Evolutionary conservation across 1,140 invertebrate genomes (phyloP).

Genomic region (Hermetia illucens): DNA sequence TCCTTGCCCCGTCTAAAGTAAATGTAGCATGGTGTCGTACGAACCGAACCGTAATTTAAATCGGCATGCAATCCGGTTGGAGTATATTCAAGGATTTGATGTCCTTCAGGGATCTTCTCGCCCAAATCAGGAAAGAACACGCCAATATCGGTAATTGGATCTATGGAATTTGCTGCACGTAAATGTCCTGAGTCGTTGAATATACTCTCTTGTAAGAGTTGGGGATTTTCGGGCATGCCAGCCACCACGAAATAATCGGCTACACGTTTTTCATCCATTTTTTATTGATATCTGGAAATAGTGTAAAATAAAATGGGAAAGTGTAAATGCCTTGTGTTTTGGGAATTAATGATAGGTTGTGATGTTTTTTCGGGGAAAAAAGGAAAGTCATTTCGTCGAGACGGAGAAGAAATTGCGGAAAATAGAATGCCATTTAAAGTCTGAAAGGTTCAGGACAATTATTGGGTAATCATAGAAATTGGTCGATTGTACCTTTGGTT

Average conservation of each 20-base stretch:
- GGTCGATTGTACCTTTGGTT: too few species aligned
- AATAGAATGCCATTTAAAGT: too few species aligned
- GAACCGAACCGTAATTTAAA: conserved; percentile 91
- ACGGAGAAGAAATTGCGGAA: too few species aligned
- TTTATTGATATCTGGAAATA: too few species aligned
- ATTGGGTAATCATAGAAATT: too few species aligned
- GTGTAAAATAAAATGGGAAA: too few species aligned
- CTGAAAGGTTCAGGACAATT: too few species aligned
- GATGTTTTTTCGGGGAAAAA: too few species aligned
- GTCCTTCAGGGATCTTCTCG: conserved; percentile 71
- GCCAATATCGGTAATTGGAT: conserved; percentile 84
- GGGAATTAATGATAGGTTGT: too few species aligned
- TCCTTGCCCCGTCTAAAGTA: conserved; percentile 85
- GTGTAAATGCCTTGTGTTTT: too few species aligned
- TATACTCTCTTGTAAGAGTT: conserved; percentile 67
- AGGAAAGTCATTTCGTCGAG: too few species aligned
- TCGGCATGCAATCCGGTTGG: conserved; percentile 78
- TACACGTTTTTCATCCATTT: conserved; percentile 68
- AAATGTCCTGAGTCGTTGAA: conserved; percentile 65
- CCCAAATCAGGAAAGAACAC: conserved; percentile 82
- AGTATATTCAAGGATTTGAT: conserved; percentile 68
- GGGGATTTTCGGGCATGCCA: conserved; percentile 69
- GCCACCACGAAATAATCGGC: conserved; percentile 97
- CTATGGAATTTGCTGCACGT: conserved; percentile 50
- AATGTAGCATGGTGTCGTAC: conserved; percentile 83